Evolutionary conservation across 2,113 vertebrate species (phyloP), one percentile per base, ranked within the genome.

Genomic region (Myxocyprinus asiaticus): DNA sequence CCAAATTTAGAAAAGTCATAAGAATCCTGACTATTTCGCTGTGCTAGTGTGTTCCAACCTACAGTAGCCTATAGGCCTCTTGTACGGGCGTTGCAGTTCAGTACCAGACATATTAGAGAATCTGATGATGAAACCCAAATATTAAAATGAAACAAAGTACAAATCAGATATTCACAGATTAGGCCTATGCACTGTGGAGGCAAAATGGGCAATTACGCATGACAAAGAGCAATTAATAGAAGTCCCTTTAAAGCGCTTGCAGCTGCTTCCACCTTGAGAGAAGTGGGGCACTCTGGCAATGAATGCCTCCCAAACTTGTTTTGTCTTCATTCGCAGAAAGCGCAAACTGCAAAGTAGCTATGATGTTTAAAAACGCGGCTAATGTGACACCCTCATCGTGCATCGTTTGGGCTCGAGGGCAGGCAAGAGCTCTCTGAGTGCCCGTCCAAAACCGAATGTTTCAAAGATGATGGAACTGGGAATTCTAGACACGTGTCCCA

Each of bases 181-280:
- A 33, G 22, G 22, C 22, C 22, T 1, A 33, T 1, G 51, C 9
- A 15, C 91, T 90, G 91, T 53, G 58, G 22, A 33, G 3, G 79
- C 87, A 87, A 87, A 91, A 78, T 87, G 90, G 84, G 87, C 90
- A 93, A 92, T 93, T 98, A 96, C 94, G 95, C 95, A 96, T 96
- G 93, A 98, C 96, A 99, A 98, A 98, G 92, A 93, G 94, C 93
- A 98, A 98, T 98, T 97, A 94, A 91, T 91, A 96, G 94, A 94
- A 90, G 93, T 86, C 91, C 95, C 91, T 96, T 98, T 98, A 93
- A 96, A 89, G 83, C 89, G 85, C 87, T 84, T 94, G 96, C 96
- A 99, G 96, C 96, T 99, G 97, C 96, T 94, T 94, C 91, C 91
- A 90, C 94, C 92, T 92, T 92, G 89, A 92, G 94, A 94, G 88